A percentile compares a stretch with the other conserved stretches of the same genome.
These are phyloP conservation scores for Rhopilema esculentum DNA, from an alignment of 30 jellyfish, hydroid and myxozoan genomes.

Conservation along the genomic window DNA sequence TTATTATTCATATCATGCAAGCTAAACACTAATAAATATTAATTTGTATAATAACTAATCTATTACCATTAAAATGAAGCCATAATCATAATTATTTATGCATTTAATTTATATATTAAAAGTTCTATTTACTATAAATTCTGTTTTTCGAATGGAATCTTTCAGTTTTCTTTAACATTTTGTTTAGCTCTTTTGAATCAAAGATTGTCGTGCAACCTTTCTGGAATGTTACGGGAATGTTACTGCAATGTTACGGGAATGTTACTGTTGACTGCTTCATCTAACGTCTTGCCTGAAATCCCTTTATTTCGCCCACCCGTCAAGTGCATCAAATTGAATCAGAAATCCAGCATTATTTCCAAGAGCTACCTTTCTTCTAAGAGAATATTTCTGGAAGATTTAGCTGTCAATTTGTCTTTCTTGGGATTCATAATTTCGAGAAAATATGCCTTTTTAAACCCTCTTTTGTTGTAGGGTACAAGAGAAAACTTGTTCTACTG, in stretches of 20 bases:
- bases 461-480: background rate
- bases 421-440: background rate
- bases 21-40: slow-evolving; percentile 16
- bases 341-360: background rate
- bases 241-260: background rate
- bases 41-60: slow-evolving; percentile 42
- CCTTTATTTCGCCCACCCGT: background rate
- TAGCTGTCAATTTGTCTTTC: background rate
- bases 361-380: background rate
- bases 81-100: background rate
- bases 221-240: background rate
- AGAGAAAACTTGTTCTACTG: background rate
- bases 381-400: background rate
- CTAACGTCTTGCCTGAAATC: background rate
- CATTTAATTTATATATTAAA: background rate
- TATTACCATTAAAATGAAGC: slow-evolving; percentile 1
- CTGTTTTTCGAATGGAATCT: background rate
- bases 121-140: background rate
- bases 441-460: background rate
- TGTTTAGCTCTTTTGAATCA: background rate
- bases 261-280: background rate
- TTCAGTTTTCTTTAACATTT: background rate
- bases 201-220: background rate
- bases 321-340: background rate
- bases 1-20: background rate